Evolutionary conservation across 2,113 vertebrate genomes (phyloP), one percentile per base, ranked within the genome.

Genomic region (Indri indri): DNA sequence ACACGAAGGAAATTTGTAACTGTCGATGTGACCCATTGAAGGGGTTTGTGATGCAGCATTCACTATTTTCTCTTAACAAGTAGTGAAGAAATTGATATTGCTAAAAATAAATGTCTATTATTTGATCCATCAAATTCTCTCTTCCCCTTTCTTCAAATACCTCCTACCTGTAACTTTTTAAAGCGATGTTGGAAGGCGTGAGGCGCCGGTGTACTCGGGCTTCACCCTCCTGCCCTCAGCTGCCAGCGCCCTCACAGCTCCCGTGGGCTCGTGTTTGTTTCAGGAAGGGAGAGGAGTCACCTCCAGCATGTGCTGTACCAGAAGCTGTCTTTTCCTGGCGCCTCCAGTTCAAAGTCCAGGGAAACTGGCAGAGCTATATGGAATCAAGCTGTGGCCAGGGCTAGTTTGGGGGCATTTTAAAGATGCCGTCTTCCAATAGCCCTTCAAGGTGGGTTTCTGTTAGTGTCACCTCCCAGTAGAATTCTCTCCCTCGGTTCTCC

Each of bases 181-280:
- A 70, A 52, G 30, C 20, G 23, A 30, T 42, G 1, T 5, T 40
- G 1, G 5, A 71, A 85, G 27, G 57, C 10, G 6, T 17, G 5
- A 10, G 6, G 3, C n/a, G 4, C 54, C 17, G 0, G 42, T 0
- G 0, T 1, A 1, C 45, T 10, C 17, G 0, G 5, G 30, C 68
- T 50, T 42, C 68, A 11, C 81, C 16, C 22, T 2, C 59, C 59
- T 34, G 12, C 5, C 50, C 50, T 42, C 1, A 4, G 14, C 34
- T 2, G 18, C 81, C 74, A 5, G 12, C 6, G 12, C 23, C 50
- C 2, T 50, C 45, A 5, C 45, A 11, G 8, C 52, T n/a, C 65
- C 57, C 8, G 2, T 6, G 47, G 40, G 57, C 45, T 17, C 82
- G 61, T 40, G 70, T 91, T 17, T 88, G 47, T 66, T 65, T 79